A percentile compares a stretch with the other conserved stretches of the same genome.
These are phyloP conservation scores for Rapana venosa DNA, from an alignment of 2,888 invertebrate species.

Conservation along the genomic window DNA sequence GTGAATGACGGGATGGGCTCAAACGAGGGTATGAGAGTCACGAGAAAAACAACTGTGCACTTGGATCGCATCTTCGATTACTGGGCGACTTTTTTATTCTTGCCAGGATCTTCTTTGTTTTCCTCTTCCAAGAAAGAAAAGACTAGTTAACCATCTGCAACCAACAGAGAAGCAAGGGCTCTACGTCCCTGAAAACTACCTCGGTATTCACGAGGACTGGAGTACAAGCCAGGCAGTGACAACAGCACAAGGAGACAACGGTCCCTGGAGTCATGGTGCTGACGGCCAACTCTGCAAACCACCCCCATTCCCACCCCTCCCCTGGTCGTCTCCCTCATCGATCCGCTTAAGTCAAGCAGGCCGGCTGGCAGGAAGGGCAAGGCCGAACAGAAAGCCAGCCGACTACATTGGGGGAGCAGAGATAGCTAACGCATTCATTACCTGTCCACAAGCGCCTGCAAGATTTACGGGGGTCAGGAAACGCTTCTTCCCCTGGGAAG, in stretches of 20 bases:
- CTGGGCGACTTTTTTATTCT: too few relatives aligned
- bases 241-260: neutral
- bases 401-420: neutral
- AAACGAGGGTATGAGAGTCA: too few relatives aligned
- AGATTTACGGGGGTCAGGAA: constrained; percentile 31
- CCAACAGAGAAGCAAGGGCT: too few relatives aligned
- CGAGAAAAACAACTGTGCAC: too few relatives aligned
- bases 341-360: neutral
- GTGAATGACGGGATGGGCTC: too few relatives aligned
- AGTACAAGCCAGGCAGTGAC: neutral
- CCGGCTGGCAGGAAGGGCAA: constrained; percentile 15
- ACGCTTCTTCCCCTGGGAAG: neutral
- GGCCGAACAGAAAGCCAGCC: constrained; percentile 1
- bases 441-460: constrained; percentile 27
- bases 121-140: too few relatives aligned
- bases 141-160: too few relatives aligned
- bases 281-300: constrained; percentile 5
- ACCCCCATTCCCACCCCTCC: neutral
- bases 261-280: neutral
- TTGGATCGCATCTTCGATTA: too few relatives aligned
- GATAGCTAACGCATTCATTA: constrained; percentile 36
- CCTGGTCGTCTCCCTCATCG: neutral
- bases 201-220: too few relatives aligned
- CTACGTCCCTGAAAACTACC: too few relatives aligned
- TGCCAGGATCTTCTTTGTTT: too few relatives aligned